Percentiles rank a stretch among this genome's conserved stretches.
These are phyloP conservation scores for Philaethria dido DNA, from an alignment of 2,888 invertebrate genomes.

Conservation along the genomic window DNA sequence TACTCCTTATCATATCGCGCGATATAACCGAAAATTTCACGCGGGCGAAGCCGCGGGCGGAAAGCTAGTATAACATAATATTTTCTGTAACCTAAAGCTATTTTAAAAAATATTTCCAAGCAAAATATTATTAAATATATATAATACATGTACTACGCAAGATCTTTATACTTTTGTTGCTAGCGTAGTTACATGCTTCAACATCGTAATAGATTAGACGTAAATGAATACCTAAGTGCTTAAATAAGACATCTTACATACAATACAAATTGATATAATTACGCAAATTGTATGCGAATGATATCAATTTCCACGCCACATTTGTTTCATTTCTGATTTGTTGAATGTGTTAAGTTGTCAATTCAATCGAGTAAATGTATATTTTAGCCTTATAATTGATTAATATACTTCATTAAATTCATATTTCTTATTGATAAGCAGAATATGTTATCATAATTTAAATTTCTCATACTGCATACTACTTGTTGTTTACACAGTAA, in stretches of 20 bases:
- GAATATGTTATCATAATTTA: conserved; percentile 2
- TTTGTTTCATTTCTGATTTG: conserved; percentile 1
- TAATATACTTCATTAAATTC: background rate
- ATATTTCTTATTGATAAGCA: background rate
- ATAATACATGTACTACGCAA: too few species aligned
- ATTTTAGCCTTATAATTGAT: conserved; percentile 20
- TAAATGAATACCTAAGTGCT: background rate
- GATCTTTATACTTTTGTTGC: too few species aligned
- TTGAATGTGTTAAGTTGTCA: conserved; percentile 14
- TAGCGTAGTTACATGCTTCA: too few species aligned
- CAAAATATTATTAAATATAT: too few species aligned
- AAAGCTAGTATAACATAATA: too few species aligned
- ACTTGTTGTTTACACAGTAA: background rate
- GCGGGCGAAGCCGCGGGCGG: too few species aligned
- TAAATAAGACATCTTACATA: background rate
- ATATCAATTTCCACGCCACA: conserved; percentile 9
- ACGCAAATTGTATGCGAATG: conserved; percentile 10
- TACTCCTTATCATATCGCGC: too few species aligned
- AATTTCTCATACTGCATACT: background rate
- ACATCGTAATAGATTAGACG: background rate
- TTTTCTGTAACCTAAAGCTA: too few species aligned
- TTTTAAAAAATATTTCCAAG: too few species aligned
- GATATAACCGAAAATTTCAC: too few species aligned
- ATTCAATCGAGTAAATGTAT: conserved; percentile 1
- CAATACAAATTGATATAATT: conserved; percentile 1